Conservation (phyloP, 2,888 invertebrate genomes). For the Apotomis betuletana region DNA sequence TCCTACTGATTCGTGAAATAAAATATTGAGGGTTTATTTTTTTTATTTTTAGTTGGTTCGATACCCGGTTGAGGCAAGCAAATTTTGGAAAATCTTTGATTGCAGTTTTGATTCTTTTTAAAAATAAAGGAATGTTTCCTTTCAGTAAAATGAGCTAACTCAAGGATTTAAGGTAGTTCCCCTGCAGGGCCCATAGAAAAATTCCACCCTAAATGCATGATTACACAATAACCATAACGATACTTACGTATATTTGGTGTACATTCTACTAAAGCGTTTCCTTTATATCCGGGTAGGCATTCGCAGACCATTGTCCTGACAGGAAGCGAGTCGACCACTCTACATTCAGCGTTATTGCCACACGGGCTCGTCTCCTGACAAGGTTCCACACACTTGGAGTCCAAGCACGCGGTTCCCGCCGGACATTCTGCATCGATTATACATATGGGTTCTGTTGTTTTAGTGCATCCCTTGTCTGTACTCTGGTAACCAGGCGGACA, state of each 20-base stretch:
- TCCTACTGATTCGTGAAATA: too few relatives aligned
- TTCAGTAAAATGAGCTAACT: too few relatives aligned
- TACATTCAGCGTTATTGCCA: constrained; percentile 90
- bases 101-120: too few relatives aligned
- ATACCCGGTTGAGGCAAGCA: too few relatives aligned
- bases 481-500: constrained; percentile 91
- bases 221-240: neutral
- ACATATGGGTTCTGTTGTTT: constrained; percentile 86
- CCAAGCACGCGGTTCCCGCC: constrained; percentile 91
- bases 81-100: too few relatives aligned
- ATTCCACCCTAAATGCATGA: too few relatives aligned
- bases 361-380: constrained; percentile 91
- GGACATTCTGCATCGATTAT: constrained; percentile 92
- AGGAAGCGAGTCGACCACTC: constrained; percentile 90
- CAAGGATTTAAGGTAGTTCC: too few relatives aligned
- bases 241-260: constrained; percentile 87
- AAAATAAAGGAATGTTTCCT: too few relatives aligned
- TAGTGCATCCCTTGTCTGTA: constrained; percentile 84
- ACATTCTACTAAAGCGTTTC: constrained; percentile 93
- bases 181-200: too few relatives aligned
- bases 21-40: too few relatives aligned
- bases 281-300: constrained; percentile 92
- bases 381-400: constrained; percentile 92
- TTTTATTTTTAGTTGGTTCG: too few relatives aligned
- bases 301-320: constrained; percentile 95